Base-by-base conservation (phyloP, 2,888 invertebrate genomes). In the Cacoxenus indagator region DNA sequence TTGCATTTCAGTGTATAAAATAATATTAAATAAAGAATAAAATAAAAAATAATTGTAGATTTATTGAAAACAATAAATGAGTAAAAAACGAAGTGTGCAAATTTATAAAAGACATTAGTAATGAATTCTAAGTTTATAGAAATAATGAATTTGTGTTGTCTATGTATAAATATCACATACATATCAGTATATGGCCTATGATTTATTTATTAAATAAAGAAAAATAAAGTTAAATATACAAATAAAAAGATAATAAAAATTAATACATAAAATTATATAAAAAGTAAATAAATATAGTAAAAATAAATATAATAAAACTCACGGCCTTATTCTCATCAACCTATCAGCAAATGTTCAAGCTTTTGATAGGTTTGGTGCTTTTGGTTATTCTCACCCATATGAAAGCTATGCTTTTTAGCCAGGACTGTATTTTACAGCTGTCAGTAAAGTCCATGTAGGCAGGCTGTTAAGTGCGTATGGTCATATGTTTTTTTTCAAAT, bases 121-220 rank as follows among this genome's bases (percentile, higher is more conserved):
- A 65, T 37, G 37, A 37, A 14, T 37, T 37, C 1, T 11, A 37
- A 11, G 37, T 37, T 37, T 14, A 65, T 74, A 76, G 74, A 73
- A 73, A 80, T 72, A 70, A 75, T 73, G 73, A 72, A 70, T 73
- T 75, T 76, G 73, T 70, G 75, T 83, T 85, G 84, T 85, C 76
- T 82, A 83, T 85, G 84, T 86, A 84, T 85, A 85, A 84, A 84
- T 83, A 85, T 86, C 86, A 83, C 82, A 85, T 85, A 86, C 86
- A 86, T 86, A 86, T 86, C 86, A 86, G 81, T 83, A 83, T 80
- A 86, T 84, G 86, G 86, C 86, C 86, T 86, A 84, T 80, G 78
- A 76, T 82, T 82, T 82, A 78, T 86, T 84, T 81, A 82, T 75
- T 78, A 75, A 74, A 78, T 81, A 73, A 77, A 66, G 65, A 71